Conservation (phyloP, 2,797 vertebrate species). For the Amniataba percoides region DNA sequence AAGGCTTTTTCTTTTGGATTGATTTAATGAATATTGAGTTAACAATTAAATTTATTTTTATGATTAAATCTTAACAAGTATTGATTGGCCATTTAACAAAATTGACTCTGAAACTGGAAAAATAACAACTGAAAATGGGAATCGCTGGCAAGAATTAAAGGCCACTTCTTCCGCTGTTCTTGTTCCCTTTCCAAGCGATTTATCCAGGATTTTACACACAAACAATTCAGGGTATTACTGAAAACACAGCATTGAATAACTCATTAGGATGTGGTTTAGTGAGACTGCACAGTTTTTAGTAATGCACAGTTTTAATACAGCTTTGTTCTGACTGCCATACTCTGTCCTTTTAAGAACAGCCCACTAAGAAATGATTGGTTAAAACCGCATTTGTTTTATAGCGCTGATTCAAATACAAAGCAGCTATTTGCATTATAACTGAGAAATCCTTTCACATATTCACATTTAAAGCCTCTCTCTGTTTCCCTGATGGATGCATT, state of each 20-base stretch:
- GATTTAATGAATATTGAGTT: neutral
- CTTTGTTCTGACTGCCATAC: no score
- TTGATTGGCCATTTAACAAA: slow-evolving; percentile 2
- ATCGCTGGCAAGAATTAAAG: neutral
- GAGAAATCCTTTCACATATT: neutral
- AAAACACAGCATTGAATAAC: no score
- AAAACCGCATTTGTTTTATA: neutral
- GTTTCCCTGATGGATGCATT: neutral
- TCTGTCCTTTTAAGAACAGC: no score
- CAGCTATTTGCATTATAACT: neutral
- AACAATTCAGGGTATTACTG: neutral
- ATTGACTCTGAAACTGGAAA: neutral
- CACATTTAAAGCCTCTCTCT: neutral
- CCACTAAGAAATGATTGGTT: no score
- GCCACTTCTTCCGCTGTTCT: neutral
- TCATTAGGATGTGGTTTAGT: no score
- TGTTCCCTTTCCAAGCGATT: neutral
- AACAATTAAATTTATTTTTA: neutral
- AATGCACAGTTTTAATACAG: no score
- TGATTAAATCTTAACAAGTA: neutral
- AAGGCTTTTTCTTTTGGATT: neutral
- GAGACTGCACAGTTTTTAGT: no score
- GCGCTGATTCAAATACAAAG: neutral
- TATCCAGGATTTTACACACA: neutral
- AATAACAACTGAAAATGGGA: neutral